Evolutionary conservation across 1,140 invertebrate species (phyloP), one percentile per base, ranked within the genome.

Genomic region (Ceratoteleas bidentatus): DNA sequence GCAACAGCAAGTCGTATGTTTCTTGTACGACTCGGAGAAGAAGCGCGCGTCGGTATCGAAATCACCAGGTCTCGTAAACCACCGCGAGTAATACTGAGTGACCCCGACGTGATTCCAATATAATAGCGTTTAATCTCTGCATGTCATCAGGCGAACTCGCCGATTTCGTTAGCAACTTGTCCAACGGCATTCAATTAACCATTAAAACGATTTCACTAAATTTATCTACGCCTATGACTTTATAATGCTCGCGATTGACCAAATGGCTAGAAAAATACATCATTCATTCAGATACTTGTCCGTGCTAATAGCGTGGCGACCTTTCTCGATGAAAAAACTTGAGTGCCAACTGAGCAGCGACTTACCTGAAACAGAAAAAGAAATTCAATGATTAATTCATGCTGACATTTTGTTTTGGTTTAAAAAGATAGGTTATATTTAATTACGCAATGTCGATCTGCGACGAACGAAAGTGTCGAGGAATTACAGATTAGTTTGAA

Each of bases 61-160:
- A 76, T 68, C 64, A 76, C 73, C 72, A 61, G 52, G 58, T 45
- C 38, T 53, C 65, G 54, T 14, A 15, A 24, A n/a, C n/a, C n/a
- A n/a, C n/a, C n/a, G 54, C 52, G 13, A 68, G 45, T 52, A 56
- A 61, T 54, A 70, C 49, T 57, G 40, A 54, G 47, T 72, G 68
- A 61, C 53, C 68, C 24, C 16, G 13, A 24, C 24, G 24, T 38
- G 34, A 61, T 61, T 34, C 43, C 45, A 61, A 72, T 72, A 45
- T 61, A 34, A 72, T 61, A 13, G 57, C 54, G 52, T 60, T 60
- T 36, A 57, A 57, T 45, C 24, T 24, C 4, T 24, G 24, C 24
- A 24, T 24, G 1, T 24, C 24, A 24, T 24, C 24, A 24, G 1
- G 24, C 24, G 4, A 24, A 24, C 24, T 24, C 1, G 24, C 24